Evolutionary conservation across 2,113 vertebrate species (phyloP).

Genomic region (Macrotis lagotis): DNA sequence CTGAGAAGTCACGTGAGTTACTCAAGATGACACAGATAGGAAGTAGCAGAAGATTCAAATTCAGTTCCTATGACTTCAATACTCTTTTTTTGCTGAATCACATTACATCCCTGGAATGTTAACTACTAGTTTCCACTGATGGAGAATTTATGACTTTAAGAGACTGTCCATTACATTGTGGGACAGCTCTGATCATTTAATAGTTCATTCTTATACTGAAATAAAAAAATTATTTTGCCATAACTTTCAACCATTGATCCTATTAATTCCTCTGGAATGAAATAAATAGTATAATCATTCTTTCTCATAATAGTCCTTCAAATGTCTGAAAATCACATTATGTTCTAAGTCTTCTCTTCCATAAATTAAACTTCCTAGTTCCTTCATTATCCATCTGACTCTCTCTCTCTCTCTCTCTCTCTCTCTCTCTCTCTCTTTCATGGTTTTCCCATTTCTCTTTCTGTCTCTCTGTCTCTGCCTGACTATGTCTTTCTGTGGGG

Average conservation of each 20-base stretch:
- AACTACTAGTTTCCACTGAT: neutral
- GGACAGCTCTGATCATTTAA: too few relatives aligned
- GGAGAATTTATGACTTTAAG: too few relatives aligned
- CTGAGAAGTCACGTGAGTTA: neutral
- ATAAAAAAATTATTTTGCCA: too few relatives aligned
- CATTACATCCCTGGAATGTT: neutral
- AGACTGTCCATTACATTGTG: too few relatives aligned
- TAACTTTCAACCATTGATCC: too few relatives aligned
- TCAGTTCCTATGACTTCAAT: neutral
- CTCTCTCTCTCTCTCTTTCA: too few relatives aligned
- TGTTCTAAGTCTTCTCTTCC: neutral
- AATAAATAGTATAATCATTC: too few relatives aligned
- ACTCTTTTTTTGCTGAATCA: neutral
- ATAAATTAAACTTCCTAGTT: neutral
- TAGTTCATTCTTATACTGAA: too few relatives aligned
- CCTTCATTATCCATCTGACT: neutral
- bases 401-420: neutral
- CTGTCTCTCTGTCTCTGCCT: too few relatives aligned
- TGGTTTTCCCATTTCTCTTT: neutral
- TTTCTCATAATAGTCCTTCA: neutral
- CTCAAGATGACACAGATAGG: neutral
- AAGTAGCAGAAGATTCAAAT: neutral
- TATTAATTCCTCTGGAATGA: too few relatives aligned
- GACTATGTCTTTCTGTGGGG: too few relatives aligned
- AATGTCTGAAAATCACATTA: neutral